Conservation (phyloP, 2,888 invertebrate genomes). For the Conomelus anceps region DNA sequence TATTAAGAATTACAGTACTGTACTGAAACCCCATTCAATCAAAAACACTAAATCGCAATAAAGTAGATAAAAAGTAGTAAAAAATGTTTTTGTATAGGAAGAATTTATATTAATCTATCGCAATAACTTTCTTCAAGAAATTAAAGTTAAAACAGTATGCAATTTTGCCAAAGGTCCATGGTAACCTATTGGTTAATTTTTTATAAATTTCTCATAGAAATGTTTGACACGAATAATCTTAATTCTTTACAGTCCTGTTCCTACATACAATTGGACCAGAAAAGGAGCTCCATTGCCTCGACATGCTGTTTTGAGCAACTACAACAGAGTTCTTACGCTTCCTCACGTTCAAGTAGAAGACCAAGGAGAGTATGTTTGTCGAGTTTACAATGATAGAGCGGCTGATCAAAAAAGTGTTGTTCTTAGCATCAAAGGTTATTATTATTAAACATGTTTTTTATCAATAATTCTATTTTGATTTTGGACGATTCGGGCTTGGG, state of each 20-base stretch:
- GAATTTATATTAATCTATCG: too few relatives aligned
- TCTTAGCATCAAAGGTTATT: constrained; percentile 66
- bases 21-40: too few relatives aligned
- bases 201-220: neutral
- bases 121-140: too few relatives aligned
- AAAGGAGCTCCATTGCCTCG: constrained; percentile 65
- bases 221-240: neutral
- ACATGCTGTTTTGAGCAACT: constrained; percentile 63
- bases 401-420: constrained; percentile 68
- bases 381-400: constrained; percentile 71
- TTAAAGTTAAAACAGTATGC: too few relatives aligned
- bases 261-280: constrained; percentile 89
- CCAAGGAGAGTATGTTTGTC: constrained; percentile 86
- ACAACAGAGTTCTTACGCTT: constrained; percentile 78
- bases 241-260: constrained; percentile 60
- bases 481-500: neutral
- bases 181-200: too few relatives aligned
- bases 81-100: too few relatives aligned
- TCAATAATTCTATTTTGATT: neutral
- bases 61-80: too few relatives aligned
- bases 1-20: too few relatives aligned
- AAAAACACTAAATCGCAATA: too few relatives aligned
- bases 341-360: constrained; percentile 84
- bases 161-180: too few relatives aligned
- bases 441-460: constrained; percentile 8